Base-by-base conservation (phyloP, 2,113 vertebrate genomes). In the Chinchilla lanigera region DNA sequence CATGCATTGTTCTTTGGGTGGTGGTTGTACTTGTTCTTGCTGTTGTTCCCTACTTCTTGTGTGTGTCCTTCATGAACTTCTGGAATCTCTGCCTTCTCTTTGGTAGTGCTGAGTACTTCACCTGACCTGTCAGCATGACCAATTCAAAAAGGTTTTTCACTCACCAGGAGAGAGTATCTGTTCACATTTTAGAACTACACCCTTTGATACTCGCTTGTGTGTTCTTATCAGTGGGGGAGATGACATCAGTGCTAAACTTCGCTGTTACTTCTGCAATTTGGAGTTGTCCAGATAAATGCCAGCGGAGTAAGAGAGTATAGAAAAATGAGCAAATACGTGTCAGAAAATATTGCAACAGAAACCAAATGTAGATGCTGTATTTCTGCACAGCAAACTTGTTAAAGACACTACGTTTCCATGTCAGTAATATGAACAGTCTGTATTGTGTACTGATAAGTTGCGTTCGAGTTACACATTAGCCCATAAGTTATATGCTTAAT, bases 11-110 rank as follows among this genome's bases (percentile, higher is more conserved):
- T 22, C 78, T 67, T 11, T 24, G 7, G 52, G 52, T 54, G 52
- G 8, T 54, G 8, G 10, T 63, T 28, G 26, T 30, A n/a, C n/a
- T n/a, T n/a, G n/a, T n/a, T n/a, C n/a, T n/a, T 30, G 11, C 24
- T 30, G 60, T 33, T 33, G 90, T 67, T 60, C 77, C 8, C 80
- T 83, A 1, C 61, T 86, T 28, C 73, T 96, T 83, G 7, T 58
- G 30, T 92, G 4, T 90, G 75, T 87, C 28, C 65, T 71, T 91
- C 67, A 56, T 84, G 30, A 97, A 88, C 44, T 78, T n/a, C 54
- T 35, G 44, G 9, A 91, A 56, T 19, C 22, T 56, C 7, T 88
- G 7, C 13, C 41, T 22, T 69, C 4, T 35, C 56, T 87, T 11
- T 19, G 47, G 28, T 30, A 73, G 17, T 90, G 20, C 54, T 73